Evolutionary conservation across 30 jellyfish, hydroid and myxozoan species (phyloP).

Genomic region (Catostylus mosaicus): DNA sequence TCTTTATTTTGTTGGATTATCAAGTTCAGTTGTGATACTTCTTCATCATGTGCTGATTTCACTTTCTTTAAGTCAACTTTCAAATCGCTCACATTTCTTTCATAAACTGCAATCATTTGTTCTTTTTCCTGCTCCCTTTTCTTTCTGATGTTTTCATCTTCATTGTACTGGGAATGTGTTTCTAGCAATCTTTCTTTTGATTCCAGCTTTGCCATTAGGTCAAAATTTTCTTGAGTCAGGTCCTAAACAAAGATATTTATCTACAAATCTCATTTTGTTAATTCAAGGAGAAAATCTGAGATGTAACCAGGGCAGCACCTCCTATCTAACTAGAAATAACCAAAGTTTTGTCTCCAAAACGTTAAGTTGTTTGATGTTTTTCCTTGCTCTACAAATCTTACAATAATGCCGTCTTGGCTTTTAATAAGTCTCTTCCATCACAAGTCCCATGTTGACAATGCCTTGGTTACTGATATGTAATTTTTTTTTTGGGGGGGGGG

Average conservation of each 20-base stretch:
- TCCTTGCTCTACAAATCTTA: too few species aligned
- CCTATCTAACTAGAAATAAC: too few species aligned
- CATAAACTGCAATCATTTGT: slow-evolving; percentile 3
- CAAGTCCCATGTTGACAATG: too few species aligned
- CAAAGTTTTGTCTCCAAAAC: too few species aligned
- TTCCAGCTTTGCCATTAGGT: slow-evolving; percentile 39
- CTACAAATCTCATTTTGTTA: too few species aligned
- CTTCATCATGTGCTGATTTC: slow-evolving; percentile 34
- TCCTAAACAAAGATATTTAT: slow-evolving; percentile 22
- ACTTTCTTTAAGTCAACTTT: slow-evolving; percentile 41
- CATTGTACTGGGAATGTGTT: slow-evolving; percentile 29
- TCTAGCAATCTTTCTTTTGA: slow-evolving; percentile 44
- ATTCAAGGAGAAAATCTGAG: too few species aligned
- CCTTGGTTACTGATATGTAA: too few species aligned
- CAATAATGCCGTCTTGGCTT: too few species aligned
- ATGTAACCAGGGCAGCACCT: too few species aligned
- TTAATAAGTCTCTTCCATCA: too few species aligned
- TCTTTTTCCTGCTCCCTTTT: slow-evolving; percentile 41
- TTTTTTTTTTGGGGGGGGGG: too few species aligned
- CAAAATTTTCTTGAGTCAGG: slow-evolving; percentile 49
- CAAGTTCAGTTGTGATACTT: slow-evolving; percentile 37
- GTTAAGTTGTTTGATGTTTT: too few species aligned
- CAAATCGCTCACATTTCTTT: slow-evolving; percentile 33
- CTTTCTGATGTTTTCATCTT: slow-evolving; percentile 23
- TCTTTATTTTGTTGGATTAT: slow-evolving; percentile 42